Percentiles rank a stretch among this genome's conserved stretches.
Evolutionary conservation across 2,113 vertebrate species (phyloP).

Genomic region (Sander lucioperca): DNA sequence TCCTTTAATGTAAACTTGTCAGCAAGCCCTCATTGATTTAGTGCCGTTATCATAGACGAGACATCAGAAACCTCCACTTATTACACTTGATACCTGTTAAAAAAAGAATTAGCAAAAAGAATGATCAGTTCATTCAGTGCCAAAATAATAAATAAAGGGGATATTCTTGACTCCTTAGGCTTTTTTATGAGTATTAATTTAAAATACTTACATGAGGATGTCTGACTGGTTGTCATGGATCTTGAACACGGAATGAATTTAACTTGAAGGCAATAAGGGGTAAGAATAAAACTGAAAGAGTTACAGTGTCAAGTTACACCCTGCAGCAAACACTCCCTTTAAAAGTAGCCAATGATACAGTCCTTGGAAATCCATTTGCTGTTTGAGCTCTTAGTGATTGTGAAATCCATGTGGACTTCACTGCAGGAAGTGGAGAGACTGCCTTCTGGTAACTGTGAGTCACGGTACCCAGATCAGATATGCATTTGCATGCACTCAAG

Average conservation of each 20-base stretch:
- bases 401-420: slow-evolving; percentile 52
- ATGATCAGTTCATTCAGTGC: too few species aligned
- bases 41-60: not conserved
- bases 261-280: not conserved
- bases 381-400: slow-evolving; percentile 17
- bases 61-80: not conserved
- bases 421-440: slow-evolving; percentile 47
- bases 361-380: slow-evolving; percentile 17
- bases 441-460: slow-evolving; percentile 63
- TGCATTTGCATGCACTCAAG: slow-evolving; percentile 18
- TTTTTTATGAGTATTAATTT: too few species aligned
- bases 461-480: slow-evolving; percentile 81
- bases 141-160: too few species aligned
- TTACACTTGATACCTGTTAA: too few species aligned
- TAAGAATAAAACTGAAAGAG: not conserved
- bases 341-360: not conserved
- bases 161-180: too few species aligned
- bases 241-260: too few species aligned
- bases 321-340: slow-evolving; percentile 11
- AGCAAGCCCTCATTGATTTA: not conserved
- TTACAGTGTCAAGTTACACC: slow-evolving; percentile 3
- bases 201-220: not conserved
- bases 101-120: too few species aligned
- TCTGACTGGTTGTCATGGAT: not conserved
- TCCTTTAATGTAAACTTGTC: not conserved